A percentile compares a stretch with the other conserved stretches of the same genome.
Evolutionary conservation across 2,113 vertebrate species (phyloP).

Genomic region (Hippocampus zosterae): DNA sequence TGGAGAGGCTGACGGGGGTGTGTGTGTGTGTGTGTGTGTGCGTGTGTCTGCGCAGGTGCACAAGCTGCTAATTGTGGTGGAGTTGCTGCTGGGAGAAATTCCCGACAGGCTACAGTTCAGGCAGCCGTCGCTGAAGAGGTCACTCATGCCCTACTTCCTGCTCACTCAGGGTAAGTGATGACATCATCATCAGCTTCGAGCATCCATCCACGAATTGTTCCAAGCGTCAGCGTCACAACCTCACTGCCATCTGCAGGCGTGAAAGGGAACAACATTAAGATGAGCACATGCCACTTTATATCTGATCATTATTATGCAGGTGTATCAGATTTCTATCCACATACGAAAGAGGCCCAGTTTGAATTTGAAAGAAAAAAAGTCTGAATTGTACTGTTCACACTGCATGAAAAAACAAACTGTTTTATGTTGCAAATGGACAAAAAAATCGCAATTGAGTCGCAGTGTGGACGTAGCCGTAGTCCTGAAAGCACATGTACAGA

Average conservation of each 20-base stretch:
- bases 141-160: slow-evolving; percentile 96
- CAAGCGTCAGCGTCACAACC: not conserved
- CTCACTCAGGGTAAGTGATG: slow-evolving; percentile 85
- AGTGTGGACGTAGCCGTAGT: no score
- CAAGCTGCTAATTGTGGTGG: slow-evolving; percentile 96
- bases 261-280: not conserved
- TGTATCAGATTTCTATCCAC: no score
- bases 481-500: no score
- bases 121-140: slow-evolving; percentile 93
- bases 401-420: no score
- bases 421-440: no score
- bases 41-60: slow-evolving; percentile 77
- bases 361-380: no score
- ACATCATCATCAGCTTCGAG: not conserved
- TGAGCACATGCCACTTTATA: not conserved
- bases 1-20: not conserved
- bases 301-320: not conserved
- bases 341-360: no score
- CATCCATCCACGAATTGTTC: no score
- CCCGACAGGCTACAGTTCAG: slow-evolving; percentile 95
- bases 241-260: not conserved
- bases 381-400: no score
- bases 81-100: slow-evolving; percentile 92
- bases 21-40: not conserved
- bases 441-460: no score